Evolutionary conservation across 2,797 vertebrate species (phyloP).

Genomic region (Oryzias sinensis): DNA sequence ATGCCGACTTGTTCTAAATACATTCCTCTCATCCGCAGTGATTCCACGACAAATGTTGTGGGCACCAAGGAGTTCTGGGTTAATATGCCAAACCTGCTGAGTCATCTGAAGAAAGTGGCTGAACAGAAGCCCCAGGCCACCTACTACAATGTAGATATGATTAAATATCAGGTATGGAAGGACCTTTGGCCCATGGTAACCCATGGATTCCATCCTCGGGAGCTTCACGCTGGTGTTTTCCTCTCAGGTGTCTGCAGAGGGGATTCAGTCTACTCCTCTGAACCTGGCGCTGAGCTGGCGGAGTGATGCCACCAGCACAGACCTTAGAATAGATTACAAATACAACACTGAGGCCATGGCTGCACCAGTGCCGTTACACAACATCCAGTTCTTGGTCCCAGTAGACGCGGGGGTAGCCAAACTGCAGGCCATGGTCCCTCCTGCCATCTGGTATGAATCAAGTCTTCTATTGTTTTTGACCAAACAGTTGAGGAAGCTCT

Average conservation of each 20-base stretch:
- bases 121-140: conserved; percentile 98
- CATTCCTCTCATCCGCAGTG: conserved; percentile 66
- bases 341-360: conserved; percentile 94
- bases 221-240: conserved; percentile 7
- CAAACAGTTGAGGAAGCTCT: neutral
- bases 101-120: conserved; percentile 94
- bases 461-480: neutral
- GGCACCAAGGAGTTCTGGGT: conserved; percentile 97
- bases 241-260: conserved; percentile 87
- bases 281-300: conserved; percentile 97
- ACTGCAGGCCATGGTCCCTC: conserved; percentile 92
- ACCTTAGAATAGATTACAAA: conserved; percentile 97
- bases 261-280: conserved; percentile 95
- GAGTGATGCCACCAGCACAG: conserved; percentile 87
- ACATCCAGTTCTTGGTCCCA: conserved; percentile 91
- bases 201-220: too few relatives aligned
- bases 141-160: conserved; percentile 99
- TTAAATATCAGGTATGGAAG: conserved; percentile 90
- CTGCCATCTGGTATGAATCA: conserved; percentile 88
- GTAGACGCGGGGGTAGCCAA: conserved; percentile 89
- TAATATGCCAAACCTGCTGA: conserved; percentile 97
- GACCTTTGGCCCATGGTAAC: neutral
- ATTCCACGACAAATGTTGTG: conserved; percentile 78
- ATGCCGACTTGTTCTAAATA: conserved; percentile 2
- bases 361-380: conserved; percentile 88